A percentile compares a stretch with the other conserved stretches of the same genome.
These are phyloP conservation scores for Hyposoter dolosus DNA, from an alignment of 2,888 invertebrate species.

Conservation along the genomic window DNA sequence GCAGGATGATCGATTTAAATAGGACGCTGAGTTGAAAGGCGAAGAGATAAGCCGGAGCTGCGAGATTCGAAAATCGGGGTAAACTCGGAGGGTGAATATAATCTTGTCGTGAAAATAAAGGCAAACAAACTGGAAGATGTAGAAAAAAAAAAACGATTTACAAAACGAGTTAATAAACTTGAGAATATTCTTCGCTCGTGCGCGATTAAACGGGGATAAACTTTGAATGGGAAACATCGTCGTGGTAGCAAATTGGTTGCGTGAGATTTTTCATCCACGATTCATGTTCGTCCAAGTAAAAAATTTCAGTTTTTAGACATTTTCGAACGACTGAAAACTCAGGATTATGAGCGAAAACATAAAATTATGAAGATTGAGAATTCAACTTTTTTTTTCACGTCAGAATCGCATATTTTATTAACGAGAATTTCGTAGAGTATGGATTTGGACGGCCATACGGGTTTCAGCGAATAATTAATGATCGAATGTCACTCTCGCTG, in stretches of 20 bases:
- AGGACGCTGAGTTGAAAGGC: slow-evolving; percentile 40
- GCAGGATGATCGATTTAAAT: slow-evolving; percentile 59
- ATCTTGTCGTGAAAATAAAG: slow-evolving; percentile 53
- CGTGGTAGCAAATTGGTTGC: not conserved
- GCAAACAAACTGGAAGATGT: slow-evolving; percentile 39
- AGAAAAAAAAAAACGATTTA: slow-evolving; percentile 29
- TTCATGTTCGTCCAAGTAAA: not conserved
- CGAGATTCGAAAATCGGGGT: slow-evolving; percentile 15
- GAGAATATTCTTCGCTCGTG: not conserved
- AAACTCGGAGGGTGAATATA: slow-evolving; percentile 13
- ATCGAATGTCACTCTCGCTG: slow-evolving; percentile 11
- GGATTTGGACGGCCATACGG: slow-evolving; percentile 6
- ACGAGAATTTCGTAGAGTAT: slow-evolving; percentile 28
- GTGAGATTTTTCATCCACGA: not conserved
- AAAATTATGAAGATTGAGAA: too few relatives aligned
- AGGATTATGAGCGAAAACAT: too few relatives aligned
- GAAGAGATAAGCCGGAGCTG: slow-evolving; percentile 24
- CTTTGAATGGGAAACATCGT: too few relatives aligned
- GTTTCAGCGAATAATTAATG: slow-evolving; percentile 45
- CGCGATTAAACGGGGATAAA: not conserved
- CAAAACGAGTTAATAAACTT: slow-evolving; percentile 18
- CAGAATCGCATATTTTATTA: slow-evolving; percentile 52
- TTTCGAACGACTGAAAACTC: too few relatives aligned
- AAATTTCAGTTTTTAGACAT: too few relatives aligned
- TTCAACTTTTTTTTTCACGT: slow-evolving; percentile 16